Evolutionary conservation across 2,888 invertebrate species (phyloP).

Genomic region (Synanthedon vespiformis): DNA sequence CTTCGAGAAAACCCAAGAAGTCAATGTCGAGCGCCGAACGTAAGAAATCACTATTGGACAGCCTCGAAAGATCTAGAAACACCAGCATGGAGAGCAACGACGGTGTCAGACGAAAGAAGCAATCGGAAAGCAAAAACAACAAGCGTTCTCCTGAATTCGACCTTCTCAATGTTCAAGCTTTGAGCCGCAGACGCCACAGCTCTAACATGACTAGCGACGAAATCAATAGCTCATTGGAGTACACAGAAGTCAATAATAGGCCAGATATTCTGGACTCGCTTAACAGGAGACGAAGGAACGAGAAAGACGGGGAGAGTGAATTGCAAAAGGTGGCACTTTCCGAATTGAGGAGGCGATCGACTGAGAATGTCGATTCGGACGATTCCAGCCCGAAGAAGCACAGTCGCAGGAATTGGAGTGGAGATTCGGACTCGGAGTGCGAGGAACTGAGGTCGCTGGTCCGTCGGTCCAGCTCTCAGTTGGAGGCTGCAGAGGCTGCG

Average conservation of each 20-base stretch:
- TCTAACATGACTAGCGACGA: conserved; percentile 64
- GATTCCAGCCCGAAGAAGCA: conserved; percentile 51
- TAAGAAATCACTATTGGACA: conserved; percentile 58
- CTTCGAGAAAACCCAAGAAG: conserved; percentile 55
- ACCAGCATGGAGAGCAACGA: conserved; percentile 63
- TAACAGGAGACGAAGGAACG: conserved; percentile 36
- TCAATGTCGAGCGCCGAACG: conserved; percentile 65
- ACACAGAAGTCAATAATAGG: conserved; percentile 59
- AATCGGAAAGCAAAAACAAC: conserved; percentile 45
- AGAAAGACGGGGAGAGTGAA: conserved; percentile 42
- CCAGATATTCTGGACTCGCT: conserved; percentile 61
- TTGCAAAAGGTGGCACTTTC: conserved; percentile 50
- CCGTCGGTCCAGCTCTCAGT: conserved; percentile 72
- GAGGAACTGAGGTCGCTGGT: conserved; percentile 75
- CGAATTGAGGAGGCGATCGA: conserved; percentile 53
- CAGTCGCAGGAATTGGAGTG: conserved; percentile 37
- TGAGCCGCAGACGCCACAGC: conserved; percentile 55
- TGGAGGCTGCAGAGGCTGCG: conserved; percentile 71
- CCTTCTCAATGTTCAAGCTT: conserved; percentile 49
- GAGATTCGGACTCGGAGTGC: conserved; percentile 74
- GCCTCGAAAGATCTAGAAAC: conserved; percentile 57
- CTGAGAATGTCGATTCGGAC: conserved; percentile 53
- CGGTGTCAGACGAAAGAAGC: conserved; percentile 45
- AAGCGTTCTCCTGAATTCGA: conserved; percentile 63
- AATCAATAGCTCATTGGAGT: conserved; percentile 60